Evolutionary conservation across 2,797 vertebrate species (phyloP), one percentile per base, ranked within the genome.

Genomic region (Gastrophryne carolinensis): DNA sequence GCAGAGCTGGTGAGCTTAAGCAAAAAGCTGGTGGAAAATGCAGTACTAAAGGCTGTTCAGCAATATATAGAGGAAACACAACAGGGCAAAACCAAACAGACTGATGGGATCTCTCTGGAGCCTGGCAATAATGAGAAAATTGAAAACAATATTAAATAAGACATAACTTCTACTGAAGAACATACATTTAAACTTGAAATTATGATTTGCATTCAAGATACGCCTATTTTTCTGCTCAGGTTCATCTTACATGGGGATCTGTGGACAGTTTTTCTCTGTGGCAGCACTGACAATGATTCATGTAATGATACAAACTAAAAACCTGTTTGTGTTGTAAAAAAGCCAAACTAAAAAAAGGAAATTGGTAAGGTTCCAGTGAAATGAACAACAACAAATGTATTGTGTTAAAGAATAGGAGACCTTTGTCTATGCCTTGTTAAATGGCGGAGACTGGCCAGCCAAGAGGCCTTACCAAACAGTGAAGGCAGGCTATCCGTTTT

Each of bases 21-120:
- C 87, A 97, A 90, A 86, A 93, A 91, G 82, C 87, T 99, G 91
- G 98, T 99, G 75, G 97, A 99, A 82, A 97, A 94, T 0, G 98
- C 96, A 0, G 93, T 99, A 85, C 93, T 91, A 73, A 96, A 95
- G 78, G 98, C 98, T 7, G 88, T 99, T 79, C 96, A 97, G 80
- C 98, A 99, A 39, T 98, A 95, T 86, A 91, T 96, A 87, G 95
- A 98, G 85, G 98, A 99, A 88, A 96, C 94, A 0, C 96, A 95
- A 79, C 96, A 95, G 80, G 86, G 80, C 85, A 80, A 89, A 88
- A 49, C 57, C 66, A 83, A 89, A 64, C 92, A 91, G 11, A 91
- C 84, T 84, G 87, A 91, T 64, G 87, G 87, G 35, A 89, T 80
- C 75, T 84, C 87, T 1, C n/a, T 78, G 81, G 90, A 88, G 79